Percentiles rank a stretch among this genome's conserved stretches.
phyloP scores from a whole-genome alignment of 2,888 invertebrate species.

The Dicycla oo region DNA sequence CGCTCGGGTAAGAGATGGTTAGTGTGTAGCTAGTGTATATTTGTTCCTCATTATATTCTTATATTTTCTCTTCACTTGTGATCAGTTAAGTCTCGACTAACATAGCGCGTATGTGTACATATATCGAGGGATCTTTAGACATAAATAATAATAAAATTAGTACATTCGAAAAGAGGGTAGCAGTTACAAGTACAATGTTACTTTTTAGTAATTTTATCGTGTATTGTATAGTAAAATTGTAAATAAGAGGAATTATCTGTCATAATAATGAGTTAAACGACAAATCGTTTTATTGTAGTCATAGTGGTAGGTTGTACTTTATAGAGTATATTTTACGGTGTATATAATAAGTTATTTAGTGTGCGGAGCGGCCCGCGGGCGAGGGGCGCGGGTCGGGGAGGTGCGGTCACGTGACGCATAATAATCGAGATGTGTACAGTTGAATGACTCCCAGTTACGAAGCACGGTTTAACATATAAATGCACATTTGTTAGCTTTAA shows the following conservation, averaged over 20 bases:
- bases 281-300: slow-evolving; percentile 90
- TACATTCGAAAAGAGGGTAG: slow-evolving; percentile 86
- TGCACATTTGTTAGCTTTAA: slow-evolving; percentile 88
- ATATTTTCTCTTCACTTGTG: slow-evolving; percentile 82
- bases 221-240: slow-evolving; percentile 89
- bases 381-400: slow-evolving; percentile 41
- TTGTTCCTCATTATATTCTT: slow-evolving; percentile 88
- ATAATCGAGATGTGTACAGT: slow-evolving; percentile 53
- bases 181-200: slow-evolving; percentile 89
- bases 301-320: slow-evolving; percentile 87
- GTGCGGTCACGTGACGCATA: slow-evolving; percentile 29
- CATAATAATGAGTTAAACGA: slow-evolving; percentile 89
- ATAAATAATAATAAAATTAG: slow-evolving; percentile 79
- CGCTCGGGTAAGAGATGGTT: slow-evolving; percentile 79
- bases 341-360: slow-evolving; percentile 84
- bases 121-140: slow-evolving; percentile 75
- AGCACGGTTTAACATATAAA: slow-evolving; percentile 79
- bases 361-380: slow-evolving; percentile 64
- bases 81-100: slow-evolving; percentile 89
- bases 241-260: slow-evolving; percentile 90
- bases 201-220: slow-evolving; percentile 86
- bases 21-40: slow-evolving; percentile 85
- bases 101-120: slow-evolving; percentile 84
- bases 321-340: slow-evolving; percentile 83
- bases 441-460: slow-evolving; percentile 71